Base-by-base conservation (phyloP, 2,797 vertebrate genomes). In the Falco concolor region DNA sequence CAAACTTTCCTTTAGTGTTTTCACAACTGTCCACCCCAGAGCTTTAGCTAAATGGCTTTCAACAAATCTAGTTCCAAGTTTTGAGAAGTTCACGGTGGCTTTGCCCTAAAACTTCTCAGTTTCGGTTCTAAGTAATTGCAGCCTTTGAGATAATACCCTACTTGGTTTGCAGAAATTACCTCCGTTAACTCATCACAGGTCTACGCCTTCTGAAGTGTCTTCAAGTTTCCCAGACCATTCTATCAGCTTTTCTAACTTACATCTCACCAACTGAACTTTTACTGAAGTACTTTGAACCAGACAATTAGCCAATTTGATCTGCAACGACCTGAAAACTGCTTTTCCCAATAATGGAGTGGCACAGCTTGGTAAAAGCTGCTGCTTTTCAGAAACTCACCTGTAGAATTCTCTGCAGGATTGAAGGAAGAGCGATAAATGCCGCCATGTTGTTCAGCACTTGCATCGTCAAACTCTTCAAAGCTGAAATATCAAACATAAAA, bases 401-500 rank as follows among this genome's bases (percentile, higher is more conserved):
- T 42, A 99, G 98, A 88, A 99, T 99, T 76, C 98, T 98, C 64
- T 99, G 99, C 94, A 99, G 98, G 95, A 99, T 99, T 42, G 98
- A 98, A 32, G 99, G 99, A 40, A 99, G 98, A 68, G 99, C 98
- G 40, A 99, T 99, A 93, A 99, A 99, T 8, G 98, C 97, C 85
- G 99, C 99, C 99, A 99, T 99, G 77, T 98, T 98, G 98, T 99
- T 99, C 79, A 99, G 97, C 80, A 99, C 99, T 95, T 98, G 99
- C 99, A 99, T 99, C 1, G 99, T 99, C 96, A 99, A 97, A 94
- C 98, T 98, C 96, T 99, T 99, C 96, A 99, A 97, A 67, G 98
- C 99, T 99, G 96, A 67, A 95, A 94, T 7, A 97, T 4, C 95
- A 97, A 94, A 95, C 27, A 69, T 15, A 79, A 91, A 81, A 86